phyloP scores from a whole-genome alignment of 2,797 vertebrate genomes.

The Kryptopterus vitreolus region DNA sequence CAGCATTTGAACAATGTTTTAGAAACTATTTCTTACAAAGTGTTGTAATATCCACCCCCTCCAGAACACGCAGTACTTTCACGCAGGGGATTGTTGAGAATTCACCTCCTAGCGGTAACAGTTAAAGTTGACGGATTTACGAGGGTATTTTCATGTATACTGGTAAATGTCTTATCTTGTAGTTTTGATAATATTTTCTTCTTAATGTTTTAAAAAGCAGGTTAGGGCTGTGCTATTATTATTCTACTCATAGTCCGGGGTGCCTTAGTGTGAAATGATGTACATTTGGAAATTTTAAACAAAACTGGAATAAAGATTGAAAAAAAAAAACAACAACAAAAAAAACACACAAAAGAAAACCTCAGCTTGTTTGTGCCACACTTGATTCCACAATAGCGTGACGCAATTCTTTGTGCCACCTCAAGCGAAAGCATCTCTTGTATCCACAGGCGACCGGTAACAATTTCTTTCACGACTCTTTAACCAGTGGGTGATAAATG shows the following conservation, averaged over 20 bases:
- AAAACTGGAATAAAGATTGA: slow-evolving; percentile 63
- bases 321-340: background rate
- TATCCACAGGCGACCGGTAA: background rate
- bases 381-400: background rate
- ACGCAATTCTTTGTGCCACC: background rate
- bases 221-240: slow-evolving; percentile 46
- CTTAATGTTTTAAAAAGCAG: slow-evolving; percentile 54
- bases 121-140: background rate
- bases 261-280: slow-evolving; percentile 70
- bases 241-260: slow-evolving; percentile 59
- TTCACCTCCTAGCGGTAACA: background rate
- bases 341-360: background rate
- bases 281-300: slow-evolving; percentile 73
- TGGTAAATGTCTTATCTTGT: slow-evolving; percentile 47
- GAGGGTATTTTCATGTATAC: slow-evolving; percentile 19
- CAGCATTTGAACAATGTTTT: background rate
- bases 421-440: background rate
- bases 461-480: background rate
- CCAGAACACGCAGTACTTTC: background rate
- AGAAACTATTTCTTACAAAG: background rate
- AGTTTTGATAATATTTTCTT: slow-evolving; percentile 68
- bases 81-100: background rate
- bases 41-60: background rate
- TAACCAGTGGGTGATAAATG: background rate
- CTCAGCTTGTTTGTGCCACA: background rate